These are phyloP conservation scores for Pachyseris speciosa DNA, from an alignment of 64 coral and sea anemone species.

Conservation along the genomic window DNA sequence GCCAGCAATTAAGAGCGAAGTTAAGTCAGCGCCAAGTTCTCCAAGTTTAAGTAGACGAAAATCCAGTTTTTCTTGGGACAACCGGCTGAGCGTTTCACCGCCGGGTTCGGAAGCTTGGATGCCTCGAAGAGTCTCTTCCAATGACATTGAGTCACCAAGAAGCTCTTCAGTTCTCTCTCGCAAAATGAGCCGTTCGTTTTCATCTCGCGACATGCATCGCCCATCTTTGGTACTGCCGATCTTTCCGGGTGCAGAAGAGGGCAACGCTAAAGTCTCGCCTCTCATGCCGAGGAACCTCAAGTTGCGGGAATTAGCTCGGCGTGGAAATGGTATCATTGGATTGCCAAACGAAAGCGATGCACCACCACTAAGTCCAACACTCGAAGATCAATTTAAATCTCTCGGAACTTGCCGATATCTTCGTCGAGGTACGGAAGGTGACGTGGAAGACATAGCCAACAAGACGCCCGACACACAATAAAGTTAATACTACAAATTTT, in stretches of 20 bases:
- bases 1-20: neutral
- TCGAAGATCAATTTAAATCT: conserved; percentile 59
- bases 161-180: neutral
- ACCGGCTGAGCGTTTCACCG: neutral
- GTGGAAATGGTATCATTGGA: neutral
- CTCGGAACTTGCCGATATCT: conserved; percentile 64
- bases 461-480: neutral
- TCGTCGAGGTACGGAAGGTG: neutral
- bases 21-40: neutral
- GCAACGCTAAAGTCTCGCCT: neutral
- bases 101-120: neutral
- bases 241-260: neutral
- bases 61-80: neutral
- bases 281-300: conserved; percentile 37
- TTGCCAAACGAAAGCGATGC: neutral
- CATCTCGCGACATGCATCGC: neutral
- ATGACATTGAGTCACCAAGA: neutral
- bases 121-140: neutral
- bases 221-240: neutral
- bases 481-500: neutral
- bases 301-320: conserved; percentile 7
- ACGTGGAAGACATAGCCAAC: neutral
- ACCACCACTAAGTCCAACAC: neutral
- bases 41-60: neutral
- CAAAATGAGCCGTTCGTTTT: neutral